Conservation (phyloP, 92 coral and sea anemone species). For the Zoanthus sansibaricus region DNA sequence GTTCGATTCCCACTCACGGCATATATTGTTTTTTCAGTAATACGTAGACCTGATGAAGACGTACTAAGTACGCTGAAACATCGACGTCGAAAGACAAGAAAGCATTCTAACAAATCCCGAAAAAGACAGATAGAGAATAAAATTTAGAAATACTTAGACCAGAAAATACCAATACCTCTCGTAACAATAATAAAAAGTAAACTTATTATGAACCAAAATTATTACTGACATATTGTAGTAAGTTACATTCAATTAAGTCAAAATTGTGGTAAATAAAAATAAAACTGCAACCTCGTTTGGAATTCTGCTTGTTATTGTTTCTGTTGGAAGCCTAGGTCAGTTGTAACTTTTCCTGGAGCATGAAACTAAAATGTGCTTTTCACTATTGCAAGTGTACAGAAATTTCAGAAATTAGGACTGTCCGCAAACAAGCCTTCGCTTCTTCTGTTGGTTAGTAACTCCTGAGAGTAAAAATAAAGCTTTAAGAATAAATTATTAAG, state of each 20-base stretch:
- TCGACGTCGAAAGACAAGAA: too few relatives aligned
- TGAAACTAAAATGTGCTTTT: not conserved
- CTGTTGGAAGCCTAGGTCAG: slow-evolving; percentile 24
- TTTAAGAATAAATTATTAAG: not conserved
- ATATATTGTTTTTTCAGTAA: too few relatives aligned
- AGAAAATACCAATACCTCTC: not conserved
- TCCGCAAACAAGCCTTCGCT: slow-evolving; percentile 11
- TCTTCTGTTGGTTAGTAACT: slow-evolving; percentile 1
- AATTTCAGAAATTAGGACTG: not conserved
- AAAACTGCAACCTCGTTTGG: not conserved
- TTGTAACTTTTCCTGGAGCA: slow-evolving; percentile 16
- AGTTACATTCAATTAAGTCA: not conserved
- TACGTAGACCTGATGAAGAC: too few relatives aligned
- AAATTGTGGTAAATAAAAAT: not conserved
- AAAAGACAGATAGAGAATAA: not conserved
- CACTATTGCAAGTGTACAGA: slow-evolving; percentile 17
- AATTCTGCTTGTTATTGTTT: slow-evolving; percentile 2
- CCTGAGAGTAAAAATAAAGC: slow-evolving; percentile 8
- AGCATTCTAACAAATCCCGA: too few relatives aligned
- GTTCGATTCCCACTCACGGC: too few relatives aligned
- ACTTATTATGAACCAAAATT: not conserved
- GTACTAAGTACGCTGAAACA: too few relatives aligned
- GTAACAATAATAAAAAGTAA: not conserved
- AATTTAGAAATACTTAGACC: slow-evolving; percentile 7
- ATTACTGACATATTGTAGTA: not conserved